Evolutionary conservation across 2,888 invertebrate species (phyloP), one percentile per base, ranked within the genome.

Genomic region (Macrosiphum euphorbiae): DNA sequence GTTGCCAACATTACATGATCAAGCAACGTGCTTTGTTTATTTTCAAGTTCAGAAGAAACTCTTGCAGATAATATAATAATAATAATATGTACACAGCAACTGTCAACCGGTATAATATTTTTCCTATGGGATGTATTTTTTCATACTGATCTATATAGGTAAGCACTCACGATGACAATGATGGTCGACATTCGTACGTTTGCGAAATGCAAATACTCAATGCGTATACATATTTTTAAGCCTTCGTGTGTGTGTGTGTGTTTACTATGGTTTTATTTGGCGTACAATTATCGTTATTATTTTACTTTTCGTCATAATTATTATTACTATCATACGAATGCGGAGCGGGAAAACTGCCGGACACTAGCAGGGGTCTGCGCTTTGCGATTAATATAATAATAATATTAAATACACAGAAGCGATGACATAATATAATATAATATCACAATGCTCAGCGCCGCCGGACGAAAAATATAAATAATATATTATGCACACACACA

Each of bases 11-110:
- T 67, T 13, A 67, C n/a, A 44, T n/a, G 16, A 67, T n/a, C 67
- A n/a, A 67, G n/a, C 67, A 67, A 67, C 24, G n/a, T n/a, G n/a
- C 67, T n/a, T 67, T 67, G 67, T 67, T 13, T n/a, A 67, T 67
- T 67, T 67, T 67, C 67, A 67, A 67, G n/a, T 67, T n/a, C n/a
- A 67, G 13, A n/a, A 67, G 67, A 67, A 67, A 67, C 67, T 67
- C n/a, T n/a, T 16, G 5, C 67, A 67, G 67, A 67, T 67, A 5
- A 2, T n/a, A 67, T 44, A 44, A 41, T 10, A 16, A 41, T 41
- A 35, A 84, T 84, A 84, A 84, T 84, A 41, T 84, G 84, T n/a
- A 67, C 67, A 67, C 67, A 16, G 67, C 67, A n/a, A 67, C n/a
- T 67, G n/a, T 67, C 67, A n/a, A 67, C 67, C 67, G 41, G 35